Conservation (phyloP, 2,113 vertebrate genomes). For the Spea bombifrons region DNA sequence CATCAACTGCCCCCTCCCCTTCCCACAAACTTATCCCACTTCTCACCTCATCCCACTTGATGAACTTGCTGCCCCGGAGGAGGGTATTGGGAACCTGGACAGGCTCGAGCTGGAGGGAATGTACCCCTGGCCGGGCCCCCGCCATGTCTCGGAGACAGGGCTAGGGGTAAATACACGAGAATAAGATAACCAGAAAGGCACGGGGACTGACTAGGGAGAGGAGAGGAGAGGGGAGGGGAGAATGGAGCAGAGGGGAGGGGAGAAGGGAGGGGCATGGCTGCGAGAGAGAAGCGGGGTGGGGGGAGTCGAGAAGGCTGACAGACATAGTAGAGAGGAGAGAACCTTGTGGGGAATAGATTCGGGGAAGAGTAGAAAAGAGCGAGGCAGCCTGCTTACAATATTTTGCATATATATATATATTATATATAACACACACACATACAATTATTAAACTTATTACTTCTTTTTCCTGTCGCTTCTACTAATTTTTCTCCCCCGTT, state of each 20-base stretch:
- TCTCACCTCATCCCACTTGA: constrained; percentile 91
- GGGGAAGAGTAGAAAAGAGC: not conserved
- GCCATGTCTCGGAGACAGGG: constrained; percentile 68
- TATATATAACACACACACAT: too few species aligned
- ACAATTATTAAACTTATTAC: not conserved
- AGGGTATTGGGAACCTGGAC: constrained; percentile 74
- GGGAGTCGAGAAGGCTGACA: not conserved
- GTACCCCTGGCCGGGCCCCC: constrained; percentile 84
- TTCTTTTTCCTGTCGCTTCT: not conserved
- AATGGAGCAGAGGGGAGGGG: constrained; percentile 44
- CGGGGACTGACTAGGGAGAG: constrained; percentile 48
- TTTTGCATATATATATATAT: too few species aligned
- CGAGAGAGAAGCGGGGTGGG: constrained; percentile 42
- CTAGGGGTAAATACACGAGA: constrained; percentile 21
- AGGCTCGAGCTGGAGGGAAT: constrained; percentile 84
- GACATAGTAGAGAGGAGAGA: not conserved
- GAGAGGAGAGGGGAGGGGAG: constrained; percentile 40
- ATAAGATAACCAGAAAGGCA: constrained; percentile 4
- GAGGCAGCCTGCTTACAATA: not conserved
- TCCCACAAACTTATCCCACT: not conserved
- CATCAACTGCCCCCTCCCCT: not conserved
- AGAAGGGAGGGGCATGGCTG: constrained; percentile 33
- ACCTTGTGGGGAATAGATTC: not conserved
- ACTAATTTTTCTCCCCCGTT: too few species aligned
- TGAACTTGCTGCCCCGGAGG: constrained; percentile 85